Percentiles rank a stretch among this genome's conserved stretches.
phyloP scores from a whole-genome alignment of 2,888 invertebrate genomes.

The Diarsia mendica region DNA sequence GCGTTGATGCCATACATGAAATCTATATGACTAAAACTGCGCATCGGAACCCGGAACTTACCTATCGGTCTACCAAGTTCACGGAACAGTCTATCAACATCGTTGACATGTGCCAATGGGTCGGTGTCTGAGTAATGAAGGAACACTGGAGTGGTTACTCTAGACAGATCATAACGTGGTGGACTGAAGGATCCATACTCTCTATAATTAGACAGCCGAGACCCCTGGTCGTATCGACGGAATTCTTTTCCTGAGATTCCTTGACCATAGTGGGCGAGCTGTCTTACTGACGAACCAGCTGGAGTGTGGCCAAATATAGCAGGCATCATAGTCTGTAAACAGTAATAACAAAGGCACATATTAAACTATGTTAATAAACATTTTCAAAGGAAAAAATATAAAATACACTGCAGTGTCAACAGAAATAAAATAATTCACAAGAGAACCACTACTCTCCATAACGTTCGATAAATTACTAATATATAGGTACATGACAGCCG shows the following conservation, averaged over 20 bases:
- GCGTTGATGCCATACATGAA: conserved; percentile 92
- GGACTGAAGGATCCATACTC: conserved; percentile 89
- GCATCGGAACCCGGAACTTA: conserved; percentile 89
- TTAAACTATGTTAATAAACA: neutral
- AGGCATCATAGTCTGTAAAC: conserved; percentile 92
- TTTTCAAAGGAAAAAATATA: no score
- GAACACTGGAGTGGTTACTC: conserved; percentile 91
- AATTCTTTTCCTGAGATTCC: conserved; percentile 88
- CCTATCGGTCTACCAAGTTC: conserved; percentile 87
- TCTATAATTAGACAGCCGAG: conserved; percentile 83
- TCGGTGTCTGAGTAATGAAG: conserved; percentile 92
- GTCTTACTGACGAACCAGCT: conserved; percentile 92
- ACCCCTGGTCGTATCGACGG: conserved; percentile 90
- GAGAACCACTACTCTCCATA: neutral
- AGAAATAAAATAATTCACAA: neutral
- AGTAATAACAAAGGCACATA: conserved; percentile 1
- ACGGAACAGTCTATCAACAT: conserved; percentile 89
- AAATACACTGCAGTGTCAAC: neutral
- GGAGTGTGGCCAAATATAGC: conserved; percentile 92
- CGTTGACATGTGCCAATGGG: conserved; percentile 90
- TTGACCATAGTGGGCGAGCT: conserved; percentile 94
- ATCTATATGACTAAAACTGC: conserved; percentile 92
- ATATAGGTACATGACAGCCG: no score
- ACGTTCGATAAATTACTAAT: neutral
- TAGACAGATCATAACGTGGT: conserved; percentile 90